Evolutionary conservation across 2,113 vertebrate genomes (phyloP).

Genomic region (Propithecus coquereli): DNA sequence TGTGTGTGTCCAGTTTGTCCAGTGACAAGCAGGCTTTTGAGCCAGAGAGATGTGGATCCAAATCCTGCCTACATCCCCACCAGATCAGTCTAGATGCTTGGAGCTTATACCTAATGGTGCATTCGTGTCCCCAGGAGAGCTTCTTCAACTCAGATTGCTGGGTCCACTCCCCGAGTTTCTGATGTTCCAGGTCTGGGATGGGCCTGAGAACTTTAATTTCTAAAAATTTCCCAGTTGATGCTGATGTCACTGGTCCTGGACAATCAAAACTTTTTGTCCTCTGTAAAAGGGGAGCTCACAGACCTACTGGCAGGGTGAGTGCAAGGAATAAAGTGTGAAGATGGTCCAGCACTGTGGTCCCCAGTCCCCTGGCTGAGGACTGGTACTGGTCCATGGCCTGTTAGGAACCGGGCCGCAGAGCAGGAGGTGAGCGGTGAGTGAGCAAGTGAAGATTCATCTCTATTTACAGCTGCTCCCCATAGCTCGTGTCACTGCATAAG

Average conservation of each 20-base stretch:
- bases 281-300: neutral
- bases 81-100: fast-evolving
- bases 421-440: too few relatives aligned
- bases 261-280: neutral
- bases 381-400: too few relatives aligned
- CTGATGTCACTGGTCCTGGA: neutral
- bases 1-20: too few relatives aligned
- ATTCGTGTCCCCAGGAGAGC: neutral
- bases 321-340: neutral
- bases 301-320: neutral
- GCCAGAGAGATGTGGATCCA: neutral
- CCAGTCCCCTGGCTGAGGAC: too few relatives aligned
- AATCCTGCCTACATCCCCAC: fast-evolving
- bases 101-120: fast-evolving
- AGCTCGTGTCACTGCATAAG: too few relatives aligned
- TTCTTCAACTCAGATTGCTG: neutral
- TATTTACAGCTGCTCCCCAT: too few relatives aligned
- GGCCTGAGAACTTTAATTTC: neutral
- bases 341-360: too few relatives aligned
- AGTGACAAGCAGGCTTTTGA: neutral
- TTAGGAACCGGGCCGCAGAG: too few relatives aligned
- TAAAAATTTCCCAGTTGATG: neutral
- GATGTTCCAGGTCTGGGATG: neutral
- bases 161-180: neutral
- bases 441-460: too few relatives aligned